These are phyloP conservation scores for Malurus elegans DNA, from an alignment of 2,113 vertebrate genomes.

Conservation along the genomic window DNA sequence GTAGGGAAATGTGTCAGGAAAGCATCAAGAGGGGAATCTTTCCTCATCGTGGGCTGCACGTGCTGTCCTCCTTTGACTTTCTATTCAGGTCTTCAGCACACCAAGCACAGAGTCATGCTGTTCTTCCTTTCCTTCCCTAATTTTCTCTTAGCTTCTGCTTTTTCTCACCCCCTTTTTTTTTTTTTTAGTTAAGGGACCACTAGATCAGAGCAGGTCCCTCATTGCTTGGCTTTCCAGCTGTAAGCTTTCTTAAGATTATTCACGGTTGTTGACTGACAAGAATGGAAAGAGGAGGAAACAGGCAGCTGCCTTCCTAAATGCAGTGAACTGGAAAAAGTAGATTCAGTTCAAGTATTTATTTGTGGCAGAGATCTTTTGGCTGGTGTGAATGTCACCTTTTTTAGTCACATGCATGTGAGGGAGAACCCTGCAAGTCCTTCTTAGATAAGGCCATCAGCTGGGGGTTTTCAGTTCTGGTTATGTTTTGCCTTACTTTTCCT, in stretches of 20 bases:
- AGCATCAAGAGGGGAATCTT: not conserved
- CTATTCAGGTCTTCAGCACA: not conserved
- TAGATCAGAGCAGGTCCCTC: not conserved
- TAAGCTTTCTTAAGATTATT: conserved; percentile 17
- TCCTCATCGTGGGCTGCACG: fast-evolving
- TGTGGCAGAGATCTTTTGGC: not conserved
- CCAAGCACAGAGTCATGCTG: not conserved
- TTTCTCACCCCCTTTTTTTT: not conserved
- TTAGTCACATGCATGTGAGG: not conserved
- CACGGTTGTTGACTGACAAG: not conserved
- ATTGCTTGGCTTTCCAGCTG: not conserved
- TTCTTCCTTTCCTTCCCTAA: not conserved
- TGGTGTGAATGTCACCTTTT: not conserved
- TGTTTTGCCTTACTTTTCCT: not conserved
- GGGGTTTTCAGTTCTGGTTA: not conserved
- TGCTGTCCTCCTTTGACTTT: not conserved
- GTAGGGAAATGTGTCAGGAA: not conserved
- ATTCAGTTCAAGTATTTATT: not conserved
- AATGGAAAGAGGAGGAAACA: not conserved
- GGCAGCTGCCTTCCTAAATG: not conserved
- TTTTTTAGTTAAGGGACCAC: not conserved
- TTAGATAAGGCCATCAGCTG: not conserved
- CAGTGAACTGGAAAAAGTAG: not conserved
- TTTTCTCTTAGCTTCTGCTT: not conserved
- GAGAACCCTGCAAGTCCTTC: not conserved